Conservation (phyloP, 23 tunicate species). For the Oikopleura vanhoeffeni region DNA sequence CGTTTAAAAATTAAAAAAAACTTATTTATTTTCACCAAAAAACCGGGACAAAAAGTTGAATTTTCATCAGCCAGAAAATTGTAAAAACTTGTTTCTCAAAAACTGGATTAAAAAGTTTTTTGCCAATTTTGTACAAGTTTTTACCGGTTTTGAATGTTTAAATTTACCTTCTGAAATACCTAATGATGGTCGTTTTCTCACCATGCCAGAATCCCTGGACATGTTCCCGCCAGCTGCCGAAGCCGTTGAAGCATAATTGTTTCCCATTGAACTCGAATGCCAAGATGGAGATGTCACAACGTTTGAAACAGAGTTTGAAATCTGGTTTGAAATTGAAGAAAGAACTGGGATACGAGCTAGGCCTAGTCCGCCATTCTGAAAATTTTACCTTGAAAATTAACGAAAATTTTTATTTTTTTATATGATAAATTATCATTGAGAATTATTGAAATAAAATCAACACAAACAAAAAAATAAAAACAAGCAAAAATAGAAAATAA, state of each 20-base stretch:
- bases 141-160: not conserved
- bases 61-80: too few relatives aligned
- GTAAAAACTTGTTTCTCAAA: too few relatives aligned
- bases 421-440: too few relatives aligned
- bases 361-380: not conserved
- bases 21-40: too few relatives aligned
- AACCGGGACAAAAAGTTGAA: too few relatives aligned
- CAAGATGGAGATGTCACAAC: not conserved
- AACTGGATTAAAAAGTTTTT: not conserved
- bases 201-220: not conserved
- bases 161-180: constrained; percentile 11
- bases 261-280: not conserved
- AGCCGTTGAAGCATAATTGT: not conserved
- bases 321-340: not conserved
- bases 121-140: not conserved
- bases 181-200: not conserved
- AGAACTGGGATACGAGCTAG: not conserved
- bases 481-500: not conserved
- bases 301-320: too few relatives aligned
- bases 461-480: not conserved
- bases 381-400: too few relatives aligned
- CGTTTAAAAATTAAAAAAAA: too few relatives aligned
- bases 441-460: too few relatives aligned
- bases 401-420: too few relatives aligned
- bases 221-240: not conserved